Percentiles rank a stretch among this genome's conserved stretches.
Evolutionary conservation across 2,113 vertebrate species (phyloP).

Genomic region (Triplophysa rosa): DNA sequence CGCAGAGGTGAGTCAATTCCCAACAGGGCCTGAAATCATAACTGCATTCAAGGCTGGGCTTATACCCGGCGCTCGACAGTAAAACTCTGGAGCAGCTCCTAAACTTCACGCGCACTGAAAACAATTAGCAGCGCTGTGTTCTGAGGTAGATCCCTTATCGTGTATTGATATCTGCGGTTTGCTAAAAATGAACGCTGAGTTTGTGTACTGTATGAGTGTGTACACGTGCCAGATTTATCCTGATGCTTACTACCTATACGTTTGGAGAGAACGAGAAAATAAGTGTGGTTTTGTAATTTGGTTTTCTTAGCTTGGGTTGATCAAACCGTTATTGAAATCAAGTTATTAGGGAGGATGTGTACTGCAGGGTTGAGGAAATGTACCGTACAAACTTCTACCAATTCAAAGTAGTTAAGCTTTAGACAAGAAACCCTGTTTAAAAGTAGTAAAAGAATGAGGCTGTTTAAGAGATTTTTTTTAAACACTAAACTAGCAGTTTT

Average conservation of each 20-base stretch:
- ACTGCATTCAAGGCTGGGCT: not conserved
- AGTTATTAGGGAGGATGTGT: not conserved
- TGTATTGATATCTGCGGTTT: conserved; percentile 45
- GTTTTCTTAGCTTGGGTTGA: too few relatives aligned
- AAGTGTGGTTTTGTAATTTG: too few relatives aligned
- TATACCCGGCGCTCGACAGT: not conserved
- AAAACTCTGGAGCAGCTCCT: conserved; percentile 1
- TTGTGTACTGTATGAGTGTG: conserved; percentile 14
- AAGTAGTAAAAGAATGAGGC: too few relatives aligned
- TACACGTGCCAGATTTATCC: not conserved
- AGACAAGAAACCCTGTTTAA: too few relatives aligned
- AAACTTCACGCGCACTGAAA: conserved; percentile 36
- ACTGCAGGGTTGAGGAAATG: too few relatives aligned
- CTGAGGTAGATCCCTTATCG: conserved; percentile 43
- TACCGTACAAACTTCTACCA: too few relatives aligned
- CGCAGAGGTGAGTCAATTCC: conserved; percentile 12
- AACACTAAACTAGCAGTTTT: too few relatives aligned
- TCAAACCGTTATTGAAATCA: too few relatives aligned
- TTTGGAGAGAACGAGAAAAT: not conserved
- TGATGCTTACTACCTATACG: not conserved
- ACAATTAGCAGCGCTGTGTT: conserved; percentile 41
- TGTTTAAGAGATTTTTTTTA: too few relatives aligned
- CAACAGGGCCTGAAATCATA: conserved; percentile 7
- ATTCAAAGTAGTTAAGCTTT: too few relatives aligned
- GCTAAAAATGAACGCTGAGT: conserved; percentile 33